Base-by-base conservation (phyloP, 2,797 vertebrate genomes). In the Rhadinocentrus ornatus region DNA sequence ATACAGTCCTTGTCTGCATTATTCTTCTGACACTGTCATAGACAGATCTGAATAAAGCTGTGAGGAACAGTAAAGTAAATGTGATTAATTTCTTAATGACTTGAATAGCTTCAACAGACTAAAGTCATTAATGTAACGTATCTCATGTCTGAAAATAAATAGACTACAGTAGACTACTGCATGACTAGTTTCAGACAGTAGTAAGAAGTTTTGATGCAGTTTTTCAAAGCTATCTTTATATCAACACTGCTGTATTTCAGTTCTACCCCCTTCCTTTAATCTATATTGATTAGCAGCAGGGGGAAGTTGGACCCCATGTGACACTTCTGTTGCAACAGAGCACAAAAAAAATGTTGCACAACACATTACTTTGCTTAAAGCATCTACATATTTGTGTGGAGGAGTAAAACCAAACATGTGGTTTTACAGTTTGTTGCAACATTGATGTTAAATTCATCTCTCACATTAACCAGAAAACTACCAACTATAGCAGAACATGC, bases 301-400 rank as follows among this genome's bases (percentile, higher is more conserved):
- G 35, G 44, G 27, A 63, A 35, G 35, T 50, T 52, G 18, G 5
- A 18, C 58, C 31, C 26, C 41, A 50, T 1, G 2, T 46, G 26
- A 31, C 11, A 20, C 39, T 29, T 54, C 50, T 44, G 46, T 29
- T 65, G 26, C 62, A 1, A 31, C 27, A 52, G 15, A 34, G 2
- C 8, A 34, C 9, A 11, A n/a, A 18, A 37, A 64, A 32, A 54
- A 53, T 27, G 4, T 65, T 75, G 48, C 52, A 39, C 55, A 75
- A 55, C 26, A 34, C 24, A n/a, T 46, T 52, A 65, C 22, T 48
- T 44, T 44, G 59, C 32, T 27, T 58, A 54, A 59, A 37, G 27
- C 34, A 75, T 35, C 13, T 37, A 27, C 52, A 39, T 62, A 52
- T 24, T 22, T 39, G 15, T 52, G 53, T 39, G 6, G 57, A 57